Evolutionary conservation across 2,797 vertebrate species (phyloP).

Genomic region (Mus caroli): DNA sequence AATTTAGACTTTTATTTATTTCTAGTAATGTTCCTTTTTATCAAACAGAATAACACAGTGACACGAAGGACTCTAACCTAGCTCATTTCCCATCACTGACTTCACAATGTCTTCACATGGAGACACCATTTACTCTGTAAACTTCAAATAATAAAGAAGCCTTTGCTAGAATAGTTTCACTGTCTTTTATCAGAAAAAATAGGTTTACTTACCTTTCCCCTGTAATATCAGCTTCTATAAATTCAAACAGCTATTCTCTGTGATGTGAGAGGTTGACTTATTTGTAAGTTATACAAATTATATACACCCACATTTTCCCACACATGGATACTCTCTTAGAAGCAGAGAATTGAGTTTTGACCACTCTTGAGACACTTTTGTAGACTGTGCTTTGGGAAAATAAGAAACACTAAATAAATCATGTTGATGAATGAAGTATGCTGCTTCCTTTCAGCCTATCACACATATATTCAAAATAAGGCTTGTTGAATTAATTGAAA

Average conservation of each 20-base stretch:
- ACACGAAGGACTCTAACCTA: background rate
- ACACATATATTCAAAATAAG: background rate
- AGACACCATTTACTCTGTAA: background rate
- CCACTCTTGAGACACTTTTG: background rate
- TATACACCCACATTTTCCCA: background rate
- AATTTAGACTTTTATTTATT: background rate
- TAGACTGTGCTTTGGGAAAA: background rate
- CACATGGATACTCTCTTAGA: background rate
- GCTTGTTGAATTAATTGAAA: constrained; percentile 8
- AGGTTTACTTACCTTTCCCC: background rate
- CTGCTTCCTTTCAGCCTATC: background rate
- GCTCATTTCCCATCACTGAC: background rate
- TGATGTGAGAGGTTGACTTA: background rate
- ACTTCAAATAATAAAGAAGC: background rate
- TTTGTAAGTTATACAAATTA: background rate
- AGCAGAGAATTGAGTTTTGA: background rate
- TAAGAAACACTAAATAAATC: constrained; percentile 23
- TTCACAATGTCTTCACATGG: background rate
- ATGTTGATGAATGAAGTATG: background rate
- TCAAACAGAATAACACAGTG: background rate
- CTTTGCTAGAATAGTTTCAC: background rate
- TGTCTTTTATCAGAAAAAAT: background rate
- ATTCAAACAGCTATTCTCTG: background rate
- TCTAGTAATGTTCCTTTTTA: background rate
- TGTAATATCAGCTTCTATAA: background rate